Conservation (phyloP, 1,140 invertebrate genomes). For the Aphelinus atriplicis region DNA sequence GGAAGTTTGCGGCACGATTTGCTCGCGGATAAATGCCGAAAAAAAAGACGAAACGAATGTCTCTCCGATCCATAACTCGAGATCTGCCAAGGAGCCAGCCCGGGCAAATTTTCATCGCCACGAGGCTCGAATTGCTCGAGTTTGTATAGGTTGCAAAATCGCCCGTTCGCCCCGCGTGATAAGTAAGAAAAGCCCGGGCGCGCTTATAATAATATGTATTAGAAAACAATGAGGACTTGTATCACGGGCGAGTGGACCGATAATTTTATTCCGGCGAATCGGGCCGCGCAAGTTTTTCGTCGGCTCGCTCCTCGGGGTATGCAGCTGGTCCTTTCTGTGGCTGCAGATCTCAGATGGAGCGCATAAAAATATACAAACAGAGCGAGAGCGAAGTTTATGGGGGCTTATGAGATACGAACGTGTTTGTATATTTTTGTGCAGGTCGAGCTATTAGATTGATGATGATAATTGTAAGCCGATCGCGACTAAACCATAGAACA, state of each 20-base stretch:
- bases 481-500: too few relatives aligned
- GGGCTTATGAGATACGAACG: background rate
- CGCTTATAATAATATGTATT: conserved; percentile 25
- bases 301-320: background rate
- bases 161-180: background rate
- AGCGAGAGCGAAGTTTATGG: background rate
- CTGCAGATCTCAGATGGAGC: background rate
- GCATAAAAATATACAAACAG: too few relatives aligned
- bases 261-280: background rate
- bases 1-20: background rate
- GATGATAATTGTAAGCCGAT: too few relatives aligned
- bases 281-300: background rate
- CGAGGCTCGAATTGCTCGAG: too few relatives aligned
- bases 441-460: background rate
- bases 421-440: background rate
- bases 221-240: conserved; percentile 20
- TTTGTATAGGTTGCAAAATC: background rate
- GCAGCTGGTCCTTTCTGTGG: background rate
- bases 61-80: background rate
- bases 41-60: background rate
- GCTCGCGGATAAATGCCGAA: background rate
- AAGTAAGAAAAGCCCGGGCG: background rate
- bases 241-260: background rate
- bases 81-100: background rate
- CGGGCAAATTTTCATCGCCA: background rate